phyloP scores from a whole-genome alignment of 2,888 invertebrate species.

The Andrena minutula region DNA sequence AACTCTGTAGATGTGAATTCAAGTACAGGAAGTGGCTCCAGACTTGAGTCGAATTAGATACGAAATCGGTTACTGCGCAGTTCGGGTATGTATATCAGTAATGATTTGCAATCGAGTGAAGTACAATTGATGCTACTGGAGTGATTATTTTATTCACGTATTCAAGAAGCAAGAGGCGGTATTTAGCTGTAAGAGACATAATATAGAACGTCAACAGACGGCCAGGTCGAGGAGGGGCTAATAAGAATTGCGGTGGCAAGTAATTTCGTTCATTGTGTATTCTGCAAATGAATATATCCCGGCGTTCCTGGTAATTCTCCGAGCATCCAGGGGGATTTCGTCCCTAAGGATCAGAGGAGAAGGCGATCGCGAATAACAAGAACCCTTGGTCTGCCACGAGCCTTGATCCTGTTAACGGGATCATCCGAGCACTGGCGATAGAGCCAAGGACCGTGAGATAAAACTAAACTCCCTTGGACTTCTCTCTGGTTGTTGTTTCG shows the following conservation, averaged over 20 bases:
- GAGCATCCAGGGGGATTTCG: constrained; percentile 58
- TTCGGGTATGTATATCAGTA: not conserved
- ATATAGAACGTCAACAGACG: constrained; percentile 8
- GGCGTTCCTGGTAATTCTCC: constrained; percentile 68
- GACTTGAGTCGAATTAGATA: no score
- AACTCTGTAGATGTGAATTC: no score
- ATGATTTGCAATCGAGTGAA: not conserved
- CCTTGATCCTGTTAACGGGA: constrained; percentile 83
- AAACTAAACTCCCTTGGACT: constrained; percentile 64
- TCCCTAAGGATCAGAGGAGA: constrained; percentile 79
- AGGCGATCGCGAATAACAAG: constrained; percentile 79
- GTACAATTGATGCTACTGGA: not conserved
- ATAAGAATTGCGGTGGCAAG: constrained; percentile 38
- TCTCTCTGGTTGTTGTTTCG: constrained; percentile 43
- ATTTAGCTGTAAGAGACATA: not conserved
- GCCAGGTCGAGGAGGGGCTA: not conserved
- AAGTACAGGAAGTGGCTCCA: no score
- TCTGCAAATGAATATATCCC: constrained; percentile 64
- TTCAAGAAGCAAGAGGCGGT: not conserved
- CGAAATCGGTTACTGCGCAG: no score
- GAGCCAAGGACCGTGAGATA: constrained; percentile 66
- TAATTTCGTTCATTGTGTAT: constrained; percentile 63
- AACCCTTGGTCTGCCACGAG: constrained; percentile 77
- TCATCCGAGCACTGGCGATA: constrained; percentile 73
- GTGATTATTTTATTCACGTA: not conserved